Conservation (phyloP, 1,140 invertebrate genomes). For the Listronotus oregonensis region DNA sequence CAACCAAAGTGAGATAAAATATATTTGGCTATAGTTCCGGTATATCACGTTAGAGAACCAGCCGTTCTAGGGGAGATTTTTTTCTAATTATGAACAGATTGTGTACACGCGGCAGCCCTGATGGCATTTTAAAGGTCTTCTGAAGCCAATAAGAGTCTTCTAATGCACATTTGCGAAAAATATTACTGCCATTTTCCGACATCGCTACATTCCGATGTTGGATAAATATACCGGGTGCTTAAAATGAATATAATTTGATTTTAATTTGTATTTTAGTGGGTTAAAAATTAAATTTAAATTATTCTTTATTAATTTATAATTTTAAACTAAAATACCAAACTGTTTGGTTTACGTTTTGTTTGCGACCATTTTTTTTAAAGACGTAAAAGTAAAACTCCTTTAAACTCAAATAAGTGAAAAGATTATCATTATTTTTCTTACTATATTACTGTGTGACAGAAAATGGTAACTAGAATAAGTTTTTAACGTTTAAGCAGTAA, state of each 20-base stretch:
- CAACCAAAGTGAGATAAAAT: slow-evolving; percentile 6
- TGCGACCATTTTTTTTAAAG: too few relatives aligned
- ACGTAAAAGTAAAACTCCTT: too few relatives aligned
- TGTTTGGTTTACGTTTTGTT: too few relatives aligned
- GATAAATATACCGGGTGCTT: background rate
- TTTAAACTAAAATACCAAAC: too few relatives aligned
- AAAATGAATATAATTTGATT: slow-evolving; percentile 4
- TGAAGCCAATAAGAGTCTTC: slow-evolving; percentile 40
- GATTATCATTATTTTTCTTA: too few relatives aligned
- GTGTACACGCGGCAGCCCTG: slow-evolving; percentile 38
- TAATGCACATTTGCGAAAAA: slow-evolving; percentile 34
- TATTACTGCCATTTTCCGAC: slow-evolving; percentile 36
- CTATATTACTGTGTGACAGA: too few relatives aligned
- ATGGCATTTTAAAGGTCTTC: slow-evolving; percentile 46
- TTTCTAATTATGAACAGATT: slow-evolving; percentile 46
- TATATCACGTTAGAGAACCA: background rate
- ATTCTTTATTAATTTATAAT: too few relatives aligned
- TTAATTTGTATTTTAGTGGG: slow-evolving; percentile 5
- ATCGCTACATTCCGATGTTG: background rate
- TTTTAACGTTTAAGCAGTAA: too few relatives aligned
- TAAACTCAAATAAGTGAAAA: too few relatives aligned
- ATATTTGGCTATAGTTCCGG: background rate
- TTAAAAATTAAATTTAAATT: too few relatives aligned
- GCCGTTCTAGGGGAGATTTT: slow-evolving; percentile 29
- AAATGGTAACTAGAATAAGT: too few relatives aligned